A percentile compares a stretch with the other conserved stretches of the same genome.
Conservation (phyloP, 2,888 invertebrate species). For the Acleris laterana region DNA sequence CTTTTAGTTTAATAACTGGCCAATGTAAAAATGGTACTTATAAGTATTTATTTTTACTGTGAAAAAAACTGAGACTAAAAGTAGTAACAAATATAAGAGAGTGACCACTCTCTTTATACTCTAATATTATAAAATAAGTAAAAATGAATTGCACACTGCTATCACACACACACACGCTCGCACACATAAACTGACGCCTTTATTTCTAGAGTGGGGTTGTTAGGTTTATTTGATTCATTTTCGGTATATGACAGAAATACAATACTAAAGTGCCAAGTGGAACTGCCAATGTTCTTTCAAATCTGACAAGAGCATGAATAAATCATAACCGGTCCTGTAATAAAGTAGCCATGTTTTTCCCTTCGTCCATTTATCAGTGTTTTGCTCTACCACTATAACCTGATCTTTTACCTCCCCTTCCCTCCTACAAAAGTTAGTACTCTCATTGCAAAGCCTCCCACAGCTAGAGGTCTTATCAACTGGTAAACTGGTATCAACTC, state of each 20-base stretch:
- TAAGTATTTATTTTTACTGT: no score
- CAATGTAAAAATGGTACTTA: no score
- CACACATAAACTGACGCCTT: no score
- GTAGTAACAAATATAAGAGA: no score
- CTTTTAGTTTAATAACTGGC: no score
- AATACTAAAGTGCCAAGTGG: constrained; percentile 55
- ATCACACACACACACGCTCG: no score
- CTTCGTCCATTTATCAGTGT: constrained; percentile 77
- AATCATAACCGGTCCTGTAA: constrained; percentile 79
- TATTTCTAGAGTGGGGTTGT: no score
- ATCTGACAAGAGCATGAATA: constrained; percentile 79
- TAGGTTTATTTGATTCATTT: background rate
- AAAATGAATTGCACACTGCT: background rate
- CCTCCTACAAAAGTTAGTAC: constrained; percentile 14
- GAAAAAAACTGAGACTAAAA: no score
- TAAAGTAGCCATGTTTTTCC: constrained; percentile 82
- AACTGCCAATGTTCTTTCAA: constrained; percentile 61
- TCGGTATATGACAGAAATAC: background rate
- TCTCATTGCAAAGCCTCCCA: background rate
- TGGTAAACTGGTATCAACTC: constrained; percentile 12
- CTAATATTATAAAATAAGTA: no score
- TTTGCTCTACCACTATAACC: constrained; percentile 55
- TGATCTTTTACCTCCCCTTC: constrained; percentile 49
- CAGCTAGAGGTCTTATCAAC: constrained; percentile 14
- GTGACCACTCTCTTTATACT: no score